Evolutionary conservation across 2,113 vertebrate species (phyloP).

Genomic region (Microcebus jonahi): DNA sequence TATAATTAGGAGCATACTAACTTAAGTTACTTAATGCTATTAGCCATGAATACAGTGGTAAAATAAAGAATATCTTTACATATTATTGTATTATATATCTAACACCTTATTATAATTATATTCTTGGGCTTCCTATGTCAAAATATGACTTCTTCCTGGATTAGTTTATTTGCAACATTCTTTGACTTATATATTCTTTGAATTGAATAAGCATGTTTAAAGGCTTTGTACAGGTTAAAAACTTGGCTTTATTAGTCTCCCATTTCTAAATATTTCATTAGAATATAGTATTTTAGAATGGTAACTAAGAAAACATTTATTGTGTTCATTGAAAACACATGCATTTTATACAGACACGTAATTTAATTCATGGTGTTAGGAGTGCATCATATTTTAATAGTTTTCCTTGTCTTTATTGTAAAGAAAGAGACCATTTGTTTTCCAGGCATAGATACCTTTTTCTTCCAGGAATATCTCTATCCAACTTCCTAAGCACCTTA

Average conservation of each 20-base stretch:
- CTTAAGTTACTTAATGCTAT: constrained; percentile 5
- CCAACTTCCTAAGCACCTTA: neutral
- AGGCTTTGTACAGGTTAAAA: neutral
- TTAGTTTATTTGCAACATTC: constrained; percentile 28
- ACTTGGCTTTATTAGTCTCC: neutral
- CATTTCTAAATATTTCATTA: neutral
- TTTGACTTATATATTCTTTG: neutral
- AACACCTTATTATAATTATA: neutral
- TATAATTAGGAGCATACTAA: constrained; percentile 2
- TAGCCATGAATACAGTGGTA: neutral
- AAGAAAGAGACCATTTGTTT: neutral
- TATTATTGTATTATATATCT: neutral
- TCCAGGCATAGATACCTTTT: neutral
- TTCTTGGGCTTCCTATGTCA: neutral
- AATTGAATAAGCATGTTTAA: neutral
- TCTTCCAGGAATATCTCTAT: neutral
- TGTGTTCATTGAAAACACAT: neutral
- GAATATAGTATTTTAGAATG: neutral
- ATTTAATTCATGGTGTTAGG: neutral
- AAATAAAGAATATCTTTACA: neutral
- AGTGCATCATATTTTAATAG: neutral
- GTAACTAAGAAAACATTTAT: neutral
- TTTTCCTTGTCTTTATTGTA: neutral
- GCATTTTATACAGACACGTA: neutral
- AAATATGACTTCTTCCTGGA: neutral